Evolutionary conservation across 2,797 vertebrate species (phyloP).

Genomic region (Schizopygopsis malacanthus): DNA sequence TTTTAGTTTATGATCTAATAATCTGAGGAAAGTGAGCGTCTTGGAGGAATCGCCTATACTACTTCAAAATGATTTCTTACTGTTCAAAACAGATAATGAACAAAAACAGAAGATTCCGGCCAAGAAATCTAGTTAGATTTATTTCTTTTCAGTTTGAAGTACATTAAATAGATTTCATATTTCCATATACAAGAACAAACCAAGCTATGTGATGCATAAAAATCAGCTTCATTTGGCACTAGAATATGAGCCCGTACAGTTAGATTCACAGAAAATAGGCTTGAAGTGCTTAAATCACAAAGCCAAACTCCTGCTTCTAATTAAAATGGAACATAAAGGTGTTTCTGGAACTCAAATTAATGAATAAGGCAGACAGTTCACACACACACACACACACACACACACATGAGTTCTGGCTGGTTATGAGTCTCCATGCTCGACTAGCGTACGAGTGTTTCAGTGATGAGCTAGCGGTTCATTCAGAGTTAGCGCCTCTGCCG

Average conservation of each 20-base stretch:
- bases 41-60: background rate
- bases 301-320: background rate
- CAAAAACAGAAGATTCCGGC: conserved; percentile 58
- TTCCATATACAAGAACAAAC: conserved; percentile 13
- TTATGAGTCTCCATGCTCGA: conserved; percentile 59
- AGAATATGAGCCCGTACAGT: conserved; percentile 14
- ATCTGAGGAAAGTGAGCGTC: background rate
- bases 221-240: conserved; percentile 51
- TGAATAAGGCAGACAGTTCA: conserved; percentile 18
- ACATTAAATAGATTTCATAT: conserved; percentile 47
- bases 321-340: background rate
- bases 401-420: conserved; percentile 63
- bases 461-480: conserved; percentile 59
- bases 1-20: background rate
- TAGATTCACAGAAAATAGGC: background rate
- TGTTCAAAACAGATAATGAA: conserved; percentile 6
- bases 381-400: conserved; percentile 1
- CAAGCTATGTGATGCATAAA: conserved; percentile 18
- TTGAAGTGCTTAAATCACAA: background rate
- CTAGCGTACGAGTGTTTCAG: conserved; percentile 60
- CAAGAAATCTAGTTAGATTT: conserved; percentile 53
- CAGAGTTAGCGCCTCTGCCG: conserved; percentile 75
- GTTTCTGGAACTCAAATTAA: conserved; percentile 7
- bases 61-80: background rate
- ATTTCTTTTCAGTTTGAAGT: conserved; percentile 51